Percentiles rank a stretch among this genome's conserved stretches.
phyloP scores from a whole-genome alignment of 2,113 vertebrate species.

The Lepisosteus oculatus region DNA sequence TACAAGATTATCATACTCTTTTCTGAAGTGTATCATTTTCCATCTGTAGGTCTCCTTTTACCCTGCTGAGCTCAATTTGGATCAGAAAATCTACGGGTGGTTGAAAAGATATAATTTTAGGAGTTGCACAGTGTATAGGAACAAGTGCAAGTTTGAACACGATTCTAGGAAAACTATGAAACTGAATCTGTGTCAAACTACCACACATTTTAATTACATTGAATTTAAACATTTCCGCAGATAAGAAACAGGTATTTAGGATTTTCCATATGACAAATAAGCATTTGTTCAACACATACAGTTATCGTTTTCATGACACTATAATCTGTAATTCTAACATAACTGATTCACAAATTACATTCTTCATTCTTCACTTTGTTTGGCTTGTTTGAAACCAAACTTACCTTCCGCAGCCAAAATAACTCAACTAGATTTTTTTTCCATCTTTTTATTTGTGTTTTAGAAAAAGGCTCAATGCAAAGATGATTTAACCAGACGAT shows the following conservation, averaged over 20 bases:
- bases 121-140: not conserved
- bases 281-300: slow-evolving; percentile 6
- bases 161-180: not conserved
- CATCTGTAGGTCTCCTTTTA: not conserved
- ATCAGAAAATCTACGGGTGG: not conserved
- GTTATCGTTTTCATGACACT: slow-evolving; percentile 24
- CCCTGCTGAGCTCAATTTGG: not conserved
- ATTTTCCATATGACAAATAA: not conserved
- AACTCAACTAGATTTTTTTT: not conserved
- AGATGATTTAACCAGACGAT: slow-evolving; percentile 22
- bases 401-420: slow-evolving; percentile 8
- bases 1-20: not conserved
- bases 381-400: slow-evolving; percentile 11
- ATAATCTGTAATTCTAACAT: not conserved
- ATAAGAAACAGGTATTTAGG: not conserved
- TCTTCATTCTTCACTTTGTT: slow-evolving; percentile 11
- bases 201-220: not conserved
- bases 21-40: not conserved
- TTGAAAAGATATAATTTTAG: not conserved
- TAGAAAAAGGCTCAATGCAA: slow-evolving; percentile 11
- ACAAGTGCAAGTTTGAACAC: not conserved
- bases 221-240: not conserved
- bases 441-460: slow-evolving; percentile 30
- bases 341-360: slow-evolving; percentile 15
- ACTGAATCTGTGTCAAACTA: not conserved